phyloP scores from a whole-genome alignment of 1,140 invertebrate genomes.

The Orius insidiosus region DNA sequence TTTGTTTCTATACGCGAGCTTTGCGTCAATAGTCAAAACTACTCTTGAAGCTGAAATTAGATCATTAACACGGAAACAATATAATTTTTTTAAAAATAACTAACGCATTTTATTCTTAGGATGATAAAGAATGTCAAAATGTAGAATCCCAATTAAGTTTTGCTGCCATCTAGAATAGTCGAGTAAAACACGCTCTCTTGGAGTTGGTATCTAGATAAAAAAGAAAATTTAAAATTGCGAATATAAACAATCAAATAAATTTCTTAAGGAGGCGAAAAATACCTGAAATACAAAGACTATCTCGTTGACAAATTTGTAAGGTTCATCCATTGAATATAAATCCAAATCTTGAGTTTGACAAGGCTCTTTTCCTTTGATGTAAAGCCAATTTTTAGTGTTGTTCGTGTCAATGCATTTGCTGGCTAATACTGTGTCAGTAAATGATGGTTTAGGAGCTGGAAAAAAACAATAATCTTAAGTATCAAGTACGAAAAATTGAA shows the following conservation, averaged over 20 bases:
- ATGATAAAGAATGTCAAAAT: slow-evolving; percentile 58
- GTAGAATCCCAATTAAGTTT: slow-evolving; percentile 82
- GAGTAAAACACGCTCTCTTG: slow-evolving; percentile 49
- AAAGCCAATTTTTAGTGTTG: slow-evolving; percentile 50
- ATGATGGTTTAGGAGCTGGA: slow-evolving; percentile 71
- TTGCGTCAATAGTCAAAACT: slow-evolving; percentile 61
- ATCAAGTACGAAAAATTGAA: too few relatives aligned
- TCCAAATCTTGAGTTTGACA: slow-evolving; percentile 38
- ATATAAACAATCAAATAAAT: background rate
- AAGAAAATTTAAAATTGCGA: slow-evolving; percentile 6
- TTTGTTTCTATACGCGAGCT: slow-evolving; percentile 71
- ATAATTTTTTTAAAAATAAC: background rate
- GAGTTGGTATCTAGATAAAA: slow-evolving; percentile 53
- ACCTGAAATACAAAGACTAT: slow-evolving; percentile 70
- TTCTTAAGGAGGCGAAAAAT: slow-evolving; percentile 14
- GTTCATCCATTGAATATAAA: slow-evolving; percentile 27
- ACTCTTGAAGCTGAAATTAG: slow-evolving; percentile 27
- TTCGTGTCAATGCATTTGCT: slow-evolving; percentile 63
- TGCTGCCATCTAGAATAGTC: slow-evolving; percentile 97
- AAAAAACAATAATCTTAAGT: slow-evolving; percentile 21
- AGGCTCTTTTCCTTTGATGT: slow-evolving; percentile 43
- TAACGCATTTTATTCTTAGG: slow-evolving; percentile 31
- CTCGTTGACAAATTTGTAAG: slow-evolving; percentile 43
- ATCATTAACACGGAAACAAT: slow-evolving; percentile 10
- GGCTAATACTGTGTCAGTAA: slow-evolving; percentile 56